phyloP scores from a whole-genome alignment of 2,797 vertebrate species.

The Emydoidea blandingii region DNA sequence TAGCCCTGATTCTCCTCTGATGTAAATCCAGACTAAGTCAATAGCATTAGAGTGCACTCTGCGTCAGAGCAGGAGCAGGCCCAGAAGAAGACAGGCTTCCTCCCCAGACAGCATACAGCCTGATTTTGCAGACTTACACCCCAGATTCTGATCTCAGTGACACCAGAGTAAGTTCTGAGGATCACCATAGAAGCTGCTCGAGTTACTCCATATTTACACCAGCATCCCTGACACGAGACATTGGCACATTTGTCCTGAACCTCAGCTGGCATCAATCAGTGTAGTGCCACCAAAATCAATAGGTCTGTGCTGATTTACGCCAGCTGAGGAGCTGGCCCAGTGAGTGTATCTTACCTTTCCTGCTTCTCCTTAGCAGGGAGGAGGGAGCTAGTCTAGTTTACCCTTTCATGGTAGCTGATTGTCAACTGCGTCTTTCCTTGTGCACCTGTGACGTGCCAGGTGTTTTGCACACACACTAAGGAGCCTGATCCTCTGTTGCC shows the following conservation, averaged over 20 bases:
- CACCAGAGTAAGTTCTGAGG: background rate
- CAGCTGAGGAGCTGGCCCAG: background rate
- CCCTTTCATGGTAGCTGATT: background rate
- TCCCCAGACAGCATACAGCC: background rate
- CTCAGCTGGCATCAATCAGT: background rate
- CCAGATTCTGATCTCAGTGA: background rate
- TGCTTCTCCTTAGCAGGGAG: background rate
- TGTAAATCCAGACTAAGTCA: rapidly evolving
- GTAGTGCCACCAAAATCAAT: background rate
- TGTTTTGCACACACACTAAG: background rate
- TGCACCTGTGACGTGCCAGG: background rate
- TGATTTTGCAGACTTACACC: background rate
- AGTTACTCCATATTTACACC: background rate
- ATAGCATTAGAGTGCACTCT: rapidly evolving
- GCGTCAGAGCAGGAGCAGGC: background rate
- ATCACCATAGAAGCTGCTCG: background rate
- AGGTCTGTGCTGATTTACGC: background rate
- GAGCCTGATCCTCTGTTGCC: background rate
- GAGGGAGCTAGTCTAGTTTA: background rate
- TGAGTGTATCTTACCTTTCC: background rate
- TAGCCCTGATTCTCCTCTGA: background rate
- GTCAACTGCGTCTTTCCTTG: background rate
- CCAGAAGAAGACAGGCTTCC: background rate
- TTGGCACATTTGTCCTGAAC: background rate
- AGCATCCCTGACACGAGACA: background rate